Evolutionary conservation across 2,888 invertebrate species (phyloP), one percentile per base, ranked within the genome.

Genomic region (Pemphredon lugubris): DNA sequence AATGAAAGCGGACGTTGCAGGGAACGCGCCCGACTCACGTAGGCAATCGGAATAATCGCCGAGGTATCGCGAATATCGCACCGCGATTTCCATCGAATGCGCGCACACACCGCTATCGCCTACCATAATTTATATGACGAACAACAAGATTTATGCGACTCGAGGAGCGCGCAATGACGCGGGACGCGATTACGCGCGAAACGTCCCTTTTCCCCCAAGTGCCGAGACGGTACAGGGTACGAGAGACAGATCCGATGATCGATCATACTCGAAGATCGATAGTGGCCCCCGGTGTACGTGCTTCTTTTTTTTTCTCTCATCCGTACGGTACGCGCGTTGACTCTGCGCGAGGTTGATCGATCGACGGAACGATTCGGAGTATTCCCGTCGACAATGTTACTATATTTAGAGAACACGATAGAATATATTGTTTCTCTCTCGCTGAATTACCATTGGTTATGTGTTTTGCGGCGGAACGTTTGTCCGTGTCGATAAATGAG

Each of bases 61-160:
- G 21, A 47, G 40, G 34, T 39, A 26, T 53, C 34, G 23, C 18
- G 34, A 34, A 40, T 58, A 26, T 67, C 34, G 32, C 58, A 30
- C 45, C 54, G 14, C 50, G 16, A 9, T 40, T 51, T 16, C 54
- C 39, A 30, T 23, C 26, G 30, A 39, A 4, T 42, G 39, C 5
- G n/a, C n/a, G n/a, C 26, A 32, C 23, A 18, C 37, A 16, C 20
- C 30, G 44, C 39, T 32, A 39, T 40, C 18, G 2, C 34, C 53
- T 14, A 16, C 9, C 18, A 51, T 50, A 55, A 75, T 74, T 60
- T 64, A 60, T 51, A 63, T 45, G 53, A 54, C 54, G 70, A 16
- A 26, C n/a, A 16, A 9, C 26, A 39, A 66, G 66, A 75, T 75
- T 75, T 71, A 71, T 58, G 61, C 26, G 50, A 42, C 65, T 13